Percentiles rank a stretch among this genome's conserved stretches.
Conservation (phyloP, 2,797 vertebrate species). For the Fringilla coelebs region DNA sequence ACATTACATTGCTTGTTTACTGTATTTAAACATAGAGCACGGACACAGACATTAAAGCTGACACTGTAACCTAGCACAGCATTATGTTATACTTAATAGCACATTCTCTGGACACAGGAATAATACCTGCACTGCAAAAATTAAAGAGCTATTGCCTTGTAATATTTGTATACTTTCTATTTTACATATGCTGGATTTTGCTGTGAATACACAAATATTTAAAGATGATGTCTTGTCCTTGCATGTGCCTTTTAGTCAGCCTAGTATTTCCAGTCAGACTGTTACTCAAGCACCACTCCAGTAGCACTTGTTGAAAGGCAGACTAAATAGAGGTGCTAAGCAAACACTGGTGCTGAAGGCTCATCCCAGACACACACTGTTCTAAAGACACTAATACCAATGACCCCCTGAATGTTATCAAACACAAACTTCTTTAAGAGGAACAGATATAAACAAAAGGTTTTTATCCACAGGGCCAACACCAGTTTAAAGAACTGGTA, state of each 20-base stretch:
- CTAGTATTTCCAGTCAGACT: background rate
- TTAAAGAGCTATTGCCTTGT: constrained; percentile 43
- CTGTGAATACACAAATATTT: constrained; percentile 49
- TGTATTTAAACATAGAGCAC: background rate
- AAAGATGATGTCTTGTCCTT: constrained; percentile 46
- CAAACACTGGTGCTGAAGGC: background rate
- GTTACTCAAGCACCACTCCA: background rate
- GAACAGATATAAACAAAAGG: background rate
- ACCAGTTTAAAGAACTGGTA: background rate
- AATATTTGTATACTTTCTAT: constrained; percentile 62
- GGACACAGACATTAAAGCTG: background rate
- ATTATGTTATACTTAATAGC: background rate
- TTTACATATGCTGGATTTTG: constrained; percentile 37
- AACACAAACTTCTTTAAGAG: background rate
- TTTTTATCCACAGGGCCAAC: background rate
- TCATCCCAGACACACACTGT: background rate
- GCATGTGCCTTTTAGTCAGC: background rate
- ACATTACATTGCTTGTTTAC: background rate
- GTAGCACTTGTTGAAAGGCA: background rate
- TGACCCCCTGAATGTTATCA: background rate
- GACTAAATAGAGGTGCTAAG: background rate
- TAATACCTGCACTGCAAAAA: constrained; percentile 12
- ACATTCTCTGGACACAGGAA: background rate
- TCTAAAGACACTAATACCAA: background rate
- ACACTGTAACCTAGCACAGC: constrained; percentile 5